Conservation (phyloP, 1,140 invertebrate species). For the Papilio dardanus region DNA sequence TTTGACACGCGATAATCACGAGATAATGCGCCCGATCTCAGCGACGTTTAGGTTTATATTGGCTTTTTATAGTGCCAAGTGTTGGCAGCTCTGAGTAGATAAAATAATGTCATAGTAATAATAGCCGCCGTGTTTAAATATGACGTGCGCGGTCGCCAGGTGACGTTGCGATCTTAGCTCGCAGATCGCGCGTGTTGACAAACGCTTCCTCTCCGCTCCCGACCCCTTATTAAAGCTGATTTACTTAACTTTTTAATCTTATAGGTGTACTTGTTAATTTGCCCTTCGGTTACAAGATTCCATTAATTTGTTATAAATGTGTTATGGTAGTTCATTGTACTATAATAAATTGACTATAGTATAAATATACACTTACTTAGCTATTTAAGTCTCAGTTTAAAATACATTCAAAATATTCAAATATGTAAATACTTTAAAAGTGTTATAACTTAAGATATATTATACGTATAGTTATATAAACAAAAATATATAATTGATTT, state of each 20-base stretch:
- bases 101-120: constrained; percentile 66
- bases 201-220: constrained; percentile 50
- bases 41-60: constrained; percentile 80
- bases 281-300: neutral
- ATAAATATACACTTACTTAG: too few relatives aligned
- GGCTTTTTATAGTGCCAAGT: constrained; percentile 73
- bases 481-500: neutral
- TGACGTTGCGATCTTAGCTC: constrained; percentile 61
- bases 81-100: constrained; percentile 62
- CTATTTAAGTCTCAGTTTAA: too few relatives aligned
- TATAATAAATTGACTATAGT: neutral
- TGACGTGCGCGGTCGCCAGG: constrained; percentile 62
- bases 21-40: constrained; percentile 81
- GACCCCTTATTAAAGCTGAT: constrained; percentile 48
- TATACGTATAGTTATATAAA: too few relatives aligned
- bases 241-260: constrained; percentile 45
- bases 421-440: too few relatives aligned
- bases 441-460: too few relatives aligned
- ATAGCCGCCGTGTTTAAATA: constrained; percentile 57
- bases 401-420: too few relatives aligned
- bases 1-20: constrained; percentile 83
- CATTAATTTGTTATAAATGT: neutral
- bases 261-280: neutral
- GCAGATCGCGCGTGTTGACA: constrained; percentile 55
- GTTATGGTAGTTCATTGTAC: neutral